A percentile compares a stretch with the other conserved stretches of the same genome.
These are phyloP conservation scores for Xylota segnis DNA, from an alignment of 2,888 invertebrate genomes.

Conservation along the genomic window DNA sequence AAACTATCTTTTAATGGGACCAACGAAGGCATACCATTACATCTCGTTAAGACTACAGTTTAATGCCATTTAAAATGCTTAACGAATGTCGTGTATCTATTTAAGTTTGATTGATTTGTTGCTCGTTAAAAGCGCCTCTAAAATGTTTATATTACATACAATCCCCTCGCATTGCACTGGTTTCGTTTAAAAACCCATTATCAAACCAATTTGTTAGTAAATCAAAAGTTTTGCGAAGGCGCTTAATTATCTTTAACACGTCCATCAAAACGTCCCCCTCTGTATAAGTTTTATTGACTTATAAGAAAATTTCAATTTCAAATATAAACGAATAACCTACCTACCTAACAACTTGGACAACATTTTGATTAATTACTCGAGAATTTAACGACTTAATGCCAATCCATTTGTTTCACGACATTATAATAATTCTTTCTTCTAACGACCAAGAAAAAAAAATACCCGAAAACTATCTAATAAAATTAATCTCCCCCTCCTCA, in stretches of 20 bases:
- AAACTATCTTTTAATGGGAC: conserved; percentile 27
- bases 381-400: conserved; percentile 57
- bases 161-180: conserved; percentile 22
- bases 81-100: conserved; percentile 8
- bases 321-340: conserved; percentile 7
- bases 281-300: conserved; percentile 6
- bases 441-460: conserved; percentile 9
- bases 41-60: conserved; percentile 22
- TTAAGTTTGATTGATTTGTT: conserved; percentile 57
- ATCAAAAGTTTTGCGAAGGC: conserved; percentile 50
- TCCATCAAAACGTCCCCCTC: conserved; percentile 11
- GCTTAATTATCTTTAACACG: conserved; percentile 10
- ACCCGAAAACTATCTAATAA: conserved; percentile 40
- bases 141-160: not conserved
- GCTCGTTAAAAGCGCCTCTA: not conserved
- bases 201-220: conserved; percentile 47
- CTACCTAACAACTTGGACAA: conserved; percentile 8
- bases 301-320: conserved; percentile 21
- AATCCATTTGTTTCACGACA: conserved; percentile 58
- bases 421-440: conserved; percentile 15
- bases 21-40: conserved; percentile 11
- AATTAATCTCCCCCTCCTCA: conserved; percentile 40
- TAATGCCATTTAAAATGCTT: conserved; percentile 18
- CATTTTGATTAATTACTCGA: conserved; percentile 63
- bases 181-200: conserved; percentile 44